These are phyloP conservation scores for Myotis lucifugus DNA, from an alignment of 2,113 vertebrate species.

Conservation along the genomic window DNA sequence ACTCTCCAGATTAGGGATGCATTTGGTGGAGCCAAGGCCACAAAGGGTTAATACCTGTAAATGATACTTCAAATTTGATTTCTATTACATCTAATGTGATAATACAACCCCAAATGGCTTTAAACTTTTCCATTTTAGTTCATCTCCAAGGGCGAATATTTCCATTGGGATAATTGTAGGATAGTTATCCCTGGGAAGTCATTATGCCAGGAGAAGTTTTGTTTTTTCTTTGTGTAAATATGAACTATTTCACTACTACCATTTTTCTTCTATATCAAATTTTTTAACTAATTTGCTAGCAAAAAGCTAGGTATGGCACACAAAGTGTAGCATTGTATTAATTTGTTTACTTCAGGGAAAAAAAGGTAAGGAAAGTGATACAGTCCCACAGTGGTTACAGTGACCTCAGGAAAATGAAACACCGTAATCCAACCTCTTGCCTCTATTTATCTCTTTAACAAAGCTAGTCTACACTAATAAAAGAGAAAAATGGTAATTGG, in stretches of 20 bases:
- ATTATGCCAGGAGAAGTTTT: neutral
- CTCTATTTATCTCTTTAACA: neutral
- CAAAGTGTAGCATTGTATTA: neutral
- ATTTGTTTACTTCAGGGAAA: neutral
- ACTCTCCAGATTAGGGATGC: neutral
- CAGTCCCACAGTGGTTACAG: neutral
- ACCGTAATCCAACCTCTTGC: neutral
- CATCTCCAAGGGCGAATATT: neutral
- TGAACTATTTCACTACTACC: neutral
- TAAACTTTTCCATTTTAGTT: slow-evolving; percentile 10
- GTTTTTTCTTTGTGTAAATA: slow-evolving; percentile 20
- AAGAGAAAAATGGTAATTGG: too few species aligned
- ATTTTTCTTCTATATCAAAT: neutral
- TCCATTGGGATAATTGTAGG: neutral
- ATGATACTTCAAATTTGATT: neutral
- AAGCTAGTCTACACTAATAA: too few species aligned
- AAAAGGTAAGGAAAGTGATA: neutral
- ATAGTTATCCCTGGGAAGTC: neutral
- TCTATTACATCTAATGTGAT: neutral
- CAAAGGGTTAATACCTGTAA: neutral
- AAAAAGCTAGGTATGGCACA: neutral
- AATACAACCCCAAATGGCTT: neutral
- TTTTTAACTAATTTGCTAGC: neutral
- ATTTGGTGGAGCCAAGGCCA: neutral
- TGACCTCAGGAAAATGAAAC: neutral